phyloP scores from a whole-genome alignment of 2,888 invertebrate genomes.

The Agriotes lineatus region DNA sequence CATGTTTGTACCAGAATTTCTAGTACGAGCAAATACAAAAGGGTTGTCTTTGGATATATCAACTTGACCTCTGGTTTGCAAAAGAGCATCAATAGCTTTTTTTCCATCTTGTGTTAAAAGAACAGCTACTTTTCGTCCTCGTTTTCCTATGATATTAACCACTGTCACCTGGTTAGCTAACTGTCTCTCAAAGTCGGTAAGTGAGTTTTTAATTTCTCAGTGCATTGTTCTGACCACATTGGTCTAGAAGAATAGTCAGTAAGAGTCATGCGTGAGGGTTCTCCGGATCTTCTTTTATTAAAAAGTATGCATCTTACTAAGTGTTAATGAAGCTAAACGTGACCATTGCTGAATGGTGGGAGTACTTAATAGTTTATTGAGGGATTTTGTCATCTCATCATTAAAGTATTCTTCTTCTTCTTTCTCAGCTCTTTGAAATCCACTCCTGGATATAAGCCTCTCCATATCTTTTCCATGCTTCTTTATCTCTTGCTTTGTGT shows the following conservation, averaged over 20 bases:
- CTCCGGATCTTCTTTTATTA: neutral
- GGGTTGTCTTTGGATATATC: neutral
- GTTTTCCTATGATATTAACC: conserved; percentile 22
- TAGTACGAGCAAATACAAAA: neutral
- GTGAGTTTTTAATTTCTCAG: neutral
- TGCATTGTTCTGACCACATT: neutral
- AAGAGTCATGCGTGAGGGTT: neutral
- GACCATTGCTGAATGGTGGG: too few relatives aligned
- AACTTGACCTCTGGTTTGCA: neutral
- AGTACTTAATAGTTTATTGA: too few relatives aligned
- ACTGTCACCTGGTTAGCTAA: neutral
- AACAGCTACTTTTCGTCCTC: conserved; percentile 25
- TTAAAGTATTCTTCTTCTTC: too few relatives aligned
- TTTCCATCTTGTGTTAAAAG: conserved; percentile 14
- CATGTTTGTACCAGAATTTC: neutral
- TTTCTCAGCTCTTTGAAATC: too few relatives aligned
- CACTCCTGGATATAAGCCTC: too few relatives aligned
- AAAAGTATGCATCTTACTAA: neutral
- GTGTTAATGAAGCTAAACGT: too few relatives aligned
- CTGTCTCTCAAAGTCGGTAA: neutral
- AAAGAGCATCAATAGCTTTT: conserved; percentile 38
- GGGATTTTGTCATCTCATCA: too few relatives aligned
- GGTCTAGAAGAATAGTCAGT: neutral
- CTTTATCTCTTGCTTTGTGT: too few relatives aligned
- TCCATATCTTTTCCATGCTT: too few relatives aligned